Evolutionary conservation across 2,888 invertebrate genomes (phyloP), one percentile per base, ranked within the genome.

Genomic region (Dexiosoma caninum): DNA sequence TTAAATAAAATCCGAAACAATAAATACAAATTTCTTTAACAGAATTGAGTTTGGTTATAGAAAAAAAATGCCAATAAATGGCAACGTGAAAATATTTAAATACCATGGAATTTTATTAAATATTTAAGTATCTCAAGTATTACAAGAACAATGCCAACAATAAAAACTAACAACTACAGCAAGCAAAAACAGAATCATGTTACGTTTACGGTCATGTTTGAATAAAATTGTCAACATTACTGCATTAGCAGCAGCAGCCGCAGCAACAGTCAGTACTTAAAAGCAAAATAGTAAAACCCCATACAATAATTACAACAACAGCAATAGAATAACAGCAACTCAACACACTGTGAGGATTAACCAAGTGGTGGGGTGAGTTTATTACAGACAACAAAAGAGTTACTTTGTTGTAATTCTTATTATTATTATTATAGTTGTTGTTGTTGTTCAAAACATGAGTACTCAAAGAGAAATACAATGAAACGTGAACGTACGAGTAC

Each of bases 121-220:
- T 23, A 37, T 30, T 7, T 14, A 14, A 42, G 16, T 12, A 53
- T 35, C 27, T 19, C 51, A 40, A 42, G 46, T 46, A 66, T 49
- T 30, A 37, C 21, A 46, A 14, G 2, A 46, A 35, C 55, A 44
- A 32, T 2, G 10, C 0, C 27, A 40, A 19, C 40, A 40, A 55
- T 35, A 16, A 53, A 16, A 10, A 12, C 9, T 0, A 27, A 30
- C 62, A 46, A 19, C 42, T 16, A 7, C 46, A 62, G 32, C 32
- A 21, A 35, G 14, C 8, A n/a, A 35, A 46, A 27, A 55, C n/a
- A n/a, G 37, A 37, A 23, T 40, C 62, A 51, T 74, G 74, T 74
- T 69, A 64, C 69, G 78, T 69, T 62, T 72, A 62, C 62, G 72
- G 78, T 59, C 64, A 71, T 74, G 74, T 32, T 37, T 79, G 44